phyloP scores from a whole-genome alignment of 2,113 vertebrate genomes.

The Chloebia gouldiae region DNA sequence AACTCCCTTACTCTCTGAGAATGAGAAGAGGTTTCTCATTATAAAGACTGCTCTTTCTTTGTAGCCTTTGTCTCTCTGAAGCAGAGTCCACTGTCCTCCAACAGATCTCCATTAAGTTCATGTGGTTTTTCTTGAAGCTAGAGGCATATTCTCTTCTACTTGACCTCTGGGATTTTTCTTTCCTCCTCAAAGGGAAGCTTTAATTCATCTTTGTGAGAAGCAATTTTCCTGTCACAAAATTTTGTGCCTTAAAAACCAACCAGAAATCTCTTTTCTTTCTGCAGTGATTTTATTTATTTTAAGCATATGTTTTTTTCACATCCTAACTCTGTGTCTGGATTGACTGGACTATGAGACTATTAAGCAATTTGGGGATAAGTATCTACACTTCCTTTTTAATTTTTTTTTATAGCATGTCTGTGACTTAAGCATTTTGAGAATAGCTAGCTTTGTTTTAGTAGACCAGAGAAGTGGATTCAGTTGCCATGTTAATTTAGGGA shows the following conservation, averaged over 20 bases:
- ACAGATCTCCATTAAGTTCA: constrained; percentile 31
- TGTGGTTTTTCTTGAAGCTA: neutral
- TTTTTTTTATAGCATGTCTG: neutral
- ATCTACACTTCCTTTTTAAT: neutral
- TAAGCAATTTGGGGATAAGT: neutral
- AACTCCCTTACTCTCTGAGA: neutral
- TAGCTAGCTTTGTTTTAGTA: neutral
- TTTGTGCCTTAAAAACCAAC: neutral
- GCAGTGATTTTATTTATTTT: neutral
- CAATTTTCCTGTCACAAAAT: neutral
- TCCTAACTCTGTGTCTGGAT: neutral
- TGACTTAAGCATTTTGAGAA: neutral
- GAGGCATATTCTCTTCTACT: constrained; percentile 29
- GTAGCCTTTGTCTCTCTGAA: constrained; percentile 25
- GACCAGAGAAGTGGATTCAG: neutral
- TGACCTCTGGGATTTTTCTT: constrained; percentile 24
- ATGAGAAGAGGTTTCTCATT: constrained; percentile 39
- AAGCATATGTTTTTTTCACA: neutral
- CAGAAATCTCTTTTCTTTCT: neutral
- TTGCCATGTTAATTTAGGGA: neutral
- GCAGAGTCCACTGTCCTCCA: neutral
- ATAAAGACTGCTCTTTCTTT: neutral
- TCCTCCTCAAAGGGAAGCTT: neutral
- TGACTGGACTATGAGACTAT: neutral
- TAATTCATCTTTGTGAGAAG: neutral